These are phyloP conservation scores for Bolborhynchus lineola DNA, from an alignment of 2,113 vertebrate species.

Conservation along the genomic window DNA sequence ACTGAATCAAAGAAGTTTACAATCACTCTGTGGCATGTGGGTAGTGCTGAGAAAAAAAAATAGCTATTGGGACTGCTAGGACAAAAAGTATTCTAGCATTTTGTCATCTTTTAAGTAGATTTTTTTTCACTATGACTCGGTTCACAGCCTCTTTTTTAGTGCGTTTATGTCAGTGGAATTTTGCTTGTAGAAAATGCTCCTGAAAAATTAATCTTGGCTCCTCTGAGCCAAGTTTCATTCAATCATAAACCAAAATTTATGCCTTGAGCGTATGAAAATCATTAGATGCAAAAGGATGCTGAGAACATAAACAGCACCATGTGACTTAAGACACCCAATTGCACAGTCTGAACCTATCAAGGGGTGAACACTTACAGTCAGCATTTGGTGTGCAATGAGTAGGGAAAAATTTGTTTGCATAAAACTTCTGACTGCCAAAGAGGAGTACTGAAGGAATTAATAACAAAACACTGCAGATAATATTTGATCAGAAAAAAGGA, in stretches of 20 bases:
- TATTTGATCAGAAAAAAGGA: slow-evolving; percentile 13
- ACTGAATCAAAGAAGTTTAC: background rate
- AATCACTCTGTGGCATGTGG: background rate
- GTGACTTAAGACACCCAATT: slow-evolving; percentile 62
- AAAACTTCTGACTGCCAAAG: slow-evolving; percentile 51
- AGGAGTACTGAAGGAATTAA: background rate
- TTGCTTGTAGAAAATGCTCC: slow-evolving; percentile 56
- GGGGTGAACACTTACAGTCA: slow-evolving; percentile 44
- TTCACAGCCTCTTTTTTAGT: background rate
- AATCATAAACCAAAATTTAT: slow-evolving; percentile 58
- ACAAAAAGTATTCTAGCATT: background rate
- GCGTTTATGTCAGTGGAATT: slow-evolving; percentile 36
- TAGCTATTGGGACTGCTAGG: background rate
- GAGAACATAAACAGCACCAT: slow-evolving; percentile 56
- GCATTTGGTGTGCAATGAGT: slow-evolving; percentile 48
- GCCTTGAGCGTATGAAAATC: slow-evolving; percentile 44
- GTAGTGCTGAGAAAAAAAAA: background rate
- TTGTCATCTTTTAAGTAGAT: background rate
- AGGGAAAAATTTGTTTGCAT: slow-evolving; percentile 57
- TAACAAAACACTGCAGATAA: slow-evolving; percentile 36
- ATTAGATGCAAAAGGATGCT: slow-evolving; percentile 54
- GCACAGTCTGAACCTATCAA: slow-evolving; percentile 61
- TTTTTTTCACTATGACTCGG: background rate
- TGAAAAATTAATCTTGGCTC: slow-evolving; percentile 55
- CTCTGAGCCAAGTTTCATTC: slow-evolving; percentile 44